Percentiles rank a stretch among this genome's conserved stretches.
These are phyloP conservation scores for Zaprionus obscuricornis DNA, from an alignment of 2,888 invertebrate genomes.

Conservation along the genomic window DNA sequence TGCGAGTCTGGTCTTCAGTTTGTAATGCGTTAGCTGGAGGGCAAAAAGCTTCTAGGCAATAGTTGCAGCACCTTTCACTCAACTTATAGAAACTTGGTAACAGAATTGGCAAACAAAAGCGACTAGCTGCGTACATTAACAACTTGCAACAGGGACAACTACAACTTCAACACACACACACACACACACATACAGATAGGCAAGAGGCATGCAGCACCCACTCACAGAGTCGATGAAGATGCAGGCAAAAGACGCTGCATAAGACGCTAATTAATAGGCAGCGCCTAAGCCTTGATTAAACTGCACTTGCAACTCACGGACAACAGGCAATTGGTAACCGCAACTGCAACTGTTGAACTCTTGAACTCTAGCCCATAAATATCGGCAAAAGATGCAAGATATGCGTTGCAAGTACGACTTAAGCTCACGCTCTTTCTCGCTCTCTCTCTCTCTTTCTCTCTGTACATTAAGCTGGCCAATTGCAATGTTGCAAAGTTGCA, in stretches of 20 bases:
- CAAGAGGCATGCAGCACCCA: conserved; percentile 6
- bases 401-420: conserved; percentile 36
- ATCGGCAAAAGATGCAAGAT: conserved; percentile 70
- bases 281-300: conserved; percentile 64
- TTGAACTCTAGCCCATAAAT: conserved; percentile 73
- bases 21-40: conserved; percentile 32
- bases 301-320: conserved; percentile 28
- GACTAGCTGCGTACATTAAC: not conserved
- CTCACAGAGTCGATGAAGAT: conserved; percentile 37
- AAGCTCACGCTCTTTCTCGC: conserved; percentile 1
- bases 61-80: conserved; percentile 59
- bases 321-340: conserved; percentile 35
- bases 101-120: conserved; percentile 9
- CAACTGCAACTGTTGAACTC: conserved; percentile 58
- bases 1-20: conserved; percentile 31
- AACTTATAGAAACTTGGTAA: conserved; percentile 1
- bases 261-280: conserved; percentile 68
- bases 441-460: no score
- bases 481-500: conserved; percentile 2
- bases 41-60: conserved; percentile 40
- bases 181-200: no score
- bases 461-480: conserved; percentile 9
- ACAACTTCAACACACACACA: no score
- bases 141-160: conserved; percentile 43
- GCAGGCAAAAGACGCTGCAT: conserved; percentile 11